Percentiles rank a stretch among this genome's conserved stretches.
Conservation (phyloP, 2,797 vertebrate species). For the Etheostoma perlongum region DNA sequence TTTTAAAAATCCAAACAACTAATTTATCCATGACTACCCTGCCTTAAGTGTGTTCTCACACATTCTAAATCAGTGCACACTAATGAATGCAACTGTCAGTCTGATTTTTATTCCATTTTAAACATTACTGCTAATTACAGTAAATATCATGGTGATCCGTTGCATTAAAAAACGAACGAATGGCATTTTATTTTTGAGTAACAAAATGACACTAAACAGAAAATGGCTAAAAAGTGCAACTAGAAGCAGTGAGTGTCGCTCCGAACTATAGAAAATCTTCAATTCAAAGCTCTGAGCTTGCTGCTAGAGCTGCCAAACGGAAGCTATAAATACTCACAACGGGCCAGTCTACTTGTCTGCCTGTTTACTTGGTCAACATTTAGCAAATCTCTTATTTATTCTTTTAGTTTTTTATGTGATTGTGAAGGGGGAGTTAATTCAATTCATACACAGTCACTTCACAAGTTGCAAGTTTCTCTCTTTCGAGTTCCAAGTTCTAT, state of each 20-base stretch:
- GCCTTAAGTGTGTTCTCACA: constrained; percentile 32
- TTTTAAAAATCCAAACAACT: neutral
- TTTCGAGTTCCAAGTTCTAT: neutral
- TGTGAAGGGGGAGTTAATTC: neutral
- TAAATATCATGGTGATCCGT: constrained; percentile 4
- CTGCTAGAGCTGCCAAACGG: constrained; percentile 75
- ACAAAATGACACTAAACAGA: constrained; percentile 40
- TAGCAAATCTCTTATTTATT: constrained; percentile 50
- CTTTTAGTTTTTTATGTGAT: constrained; percentile 40
- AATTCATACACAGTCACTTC: neutral
- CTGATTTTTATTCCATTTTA: constrained; percentile 41
- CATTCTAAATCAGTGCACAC: constrained; percentile 33
- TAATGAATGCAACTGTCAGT: constrained; percentile 53
- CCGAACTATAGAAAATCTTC: constrained; percentile 74
- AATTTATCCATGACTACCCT: neutral
- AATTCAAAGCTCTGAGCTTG: constrained; percentile 75
- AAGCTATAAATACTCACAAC: constrained; percentile 77
- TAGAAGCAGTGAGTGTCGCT: constrained; percentile 50
- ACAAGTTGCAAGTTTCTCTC: neutral
- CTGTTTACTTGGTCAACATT: constrained; percentile 78
- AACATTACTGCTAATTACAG: constrained; percentile 47
- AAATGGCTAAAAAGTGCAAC: constrained; percentile 66
- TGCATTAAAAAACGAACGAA: constrained; percentile 11
- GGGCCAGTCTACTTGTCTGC: constrained; percentile 73
- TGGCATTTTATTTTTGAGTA: constrained; percentile 38